These are phyloP conservation scores for Paedocypris micromegethes DNA, from an alignment of 2,797 vertebrate species.

Conservation along the genomic window DNA sequence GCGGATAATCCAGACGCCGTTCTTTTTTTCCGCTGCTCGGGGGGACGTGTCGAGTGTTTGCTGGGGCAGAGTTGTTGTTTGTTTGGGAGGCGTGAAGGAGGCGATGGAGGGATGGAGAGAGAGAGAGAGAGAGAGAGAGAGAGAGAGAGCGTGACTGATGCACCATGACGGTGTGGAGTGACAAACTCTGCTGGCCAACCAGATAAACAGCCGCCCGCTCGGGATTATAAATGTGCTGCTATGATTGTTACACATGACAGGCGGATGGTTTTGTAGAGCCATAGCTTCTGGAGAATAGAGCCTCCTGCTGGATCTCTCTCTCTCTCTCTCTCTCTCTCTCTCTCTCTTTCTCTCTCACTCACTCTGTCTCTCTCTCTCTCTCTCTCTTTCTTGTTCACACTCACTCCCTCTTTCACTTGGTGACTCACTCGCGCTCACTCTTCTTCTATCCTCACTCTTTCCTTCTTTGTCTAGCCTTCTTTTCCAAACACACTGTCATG, in stretches of 20 bases:
- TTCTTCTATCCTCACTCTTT: too few species aligned
- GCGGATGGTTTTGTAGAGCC: slow-evolving; percentile 45
- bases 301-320: slow-evolving; percentile 41
- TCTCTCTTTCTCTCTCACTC: slow-evolving; percentile 2
- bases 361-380: slow-evolving; percentile 28
- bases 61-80: slow-evolving; percentile 22
- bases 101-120: slow-evolving; percentile 1
- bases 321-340: too few species aligned
- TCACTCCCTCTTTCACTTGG: too few species aligned
- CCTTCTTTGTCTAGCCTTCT: too few species aligned
- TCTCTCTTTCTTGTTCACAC: too few species aligned
- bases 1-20: slow-evolving; percentile 76
- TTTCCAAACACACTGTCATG: too few species aligned
- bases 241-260: slow-evolving; percentile 53
- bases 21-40: not conserved
- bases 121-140: slow-evolving; percentile 15
- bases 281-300: slow-evolving; percentile 31
- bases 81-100: slow-evolving; percentile 10
- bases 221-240: too few species aligned
- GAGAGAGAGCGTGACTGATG: slow-evolving; percentile 33
- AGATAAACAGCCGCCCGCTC: slow-evolving; percentile 43
- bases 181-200: slow-evolving; percentile 24
- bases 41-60: slow-evolving; percentile 15
- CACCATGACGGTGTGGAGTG: slow-evolving; percentile 42
- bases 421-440: too few species aligned